These are phyloP conservation scores for Tetraodon nigroviridis DNA, from an alignment of 2,113 vertebrate genomes.

Conservation along the genomic window DNA sequence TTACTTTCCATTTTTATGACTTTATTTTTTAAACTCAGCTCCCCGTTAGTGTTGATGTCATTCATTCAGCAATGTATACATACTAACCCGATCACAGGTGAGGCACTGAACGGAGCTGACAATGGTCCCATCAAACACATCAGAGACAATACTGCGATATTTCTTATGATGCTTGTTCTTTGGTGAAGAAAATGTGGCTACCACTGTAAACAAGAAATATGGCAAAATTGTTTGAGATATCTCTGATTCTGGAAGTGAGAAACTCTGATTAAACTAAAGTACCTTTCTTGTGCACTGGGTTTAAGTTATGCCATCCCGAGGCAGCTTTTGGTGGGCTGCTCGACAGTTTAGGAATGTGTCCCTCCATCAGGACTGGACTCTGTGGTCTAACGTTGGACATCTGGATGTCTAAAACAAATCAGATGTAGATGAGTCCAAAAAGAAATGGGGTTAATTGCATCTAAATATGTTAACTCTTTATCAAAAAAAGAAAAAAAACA, in stretches of 20 bases:
- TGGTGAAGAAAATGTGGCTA: slow-evolving; percentile 74
- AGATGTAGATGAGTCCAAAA: slow-evolving; percentile 51
- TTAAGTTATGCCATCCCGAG: slow-evolving; percentile 78
- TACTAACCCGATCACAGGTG: slow-evolving; percentile 94
- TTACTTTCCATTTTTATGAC: neutral
- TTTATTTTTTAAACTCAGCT: neutral
- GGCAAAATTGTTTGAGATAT: slow-evolving; percentile 2
- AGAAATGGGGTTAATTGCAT: neutral
- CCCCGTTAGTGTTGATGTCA: neutral
- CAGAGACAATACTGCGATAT: slow-evolving; percentile 93
- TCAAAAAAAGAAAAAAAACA: neutral
- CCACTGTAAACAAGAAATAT: slow-evolving; percentile 47
- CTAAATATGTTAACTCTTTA: neutral
- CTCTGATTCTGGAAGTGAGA: neutral
- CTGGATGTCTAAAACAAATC: slow-evolving; percentile 84
- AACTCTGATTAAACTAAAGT: slow-evolving; percentile 10
- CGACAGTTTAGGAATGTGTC: slow-evolving; percentile 78
- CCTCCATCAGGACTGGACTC: slow-evolving; percentile 75
- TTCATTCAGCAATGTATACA: neutral
- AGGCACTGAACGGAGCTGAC: slow-evolving; percentile 97
- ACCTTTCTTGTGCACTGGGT: slow-evolving; percentile 90
- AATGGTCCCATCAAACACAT: slow-evolving; percentile 95
- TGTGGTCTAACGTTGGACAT: slow-evolving; percentile 80
- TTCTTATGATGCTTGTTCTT: slow-evolving; percentile 91
- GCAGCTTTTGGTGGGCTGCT: slow-evolving; percentile 85